Evolutionary conservation across 2,113 vertebrate species (phyloP).

Genomic region (Sebastes schlegelii): DNA sequence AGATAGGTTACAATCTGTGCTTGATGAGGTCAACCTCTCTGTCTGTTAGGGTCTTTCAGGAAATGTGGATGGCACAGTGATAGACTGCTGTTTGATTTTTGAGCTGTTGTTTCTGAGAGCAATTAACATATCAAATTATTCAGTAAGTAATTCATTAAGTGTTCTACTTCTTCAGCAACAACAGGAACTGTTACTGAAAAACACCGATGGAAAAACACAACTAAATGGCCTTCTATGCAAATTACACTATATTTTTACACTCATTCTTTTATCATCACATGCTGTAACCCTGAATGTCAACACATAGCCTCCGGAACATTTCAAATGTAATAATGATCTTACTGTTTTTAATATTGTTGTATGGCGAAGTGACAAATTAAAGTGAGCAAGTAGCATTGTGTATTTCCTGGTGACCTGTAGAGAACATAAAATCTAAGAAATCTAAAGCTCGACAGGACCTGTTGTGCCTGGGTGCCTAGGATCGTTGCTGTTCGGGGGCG

Average conservation of each 20-base stretch:
- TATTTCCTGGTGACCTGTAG: neutral
- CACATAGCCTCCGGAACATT: neutral
- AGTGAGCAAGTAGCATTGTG: neutral
- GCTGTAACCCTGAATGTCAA: neutral
- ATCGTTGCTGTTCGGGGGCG: neutral
- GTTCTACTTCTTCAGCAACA: neutral
- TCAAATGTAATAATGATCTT: neutral
- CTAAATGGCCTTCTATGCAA: neutral
- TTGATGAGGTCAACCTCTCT: slow-evolving; percentile 36
- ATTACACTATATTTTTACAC: neutral
- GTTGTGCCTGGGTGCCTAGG: neutral
- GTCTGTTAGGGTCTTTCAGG: slow-evolving; percentile 14
- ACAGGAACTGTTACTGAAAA: neutral
- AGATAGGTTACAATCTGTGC: slow-evolving; percentile 10
- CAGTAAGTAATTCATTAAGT: neutral
- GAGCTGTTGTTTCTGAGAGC: neutral
- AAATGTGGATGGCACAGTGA: slow-evolving; percentile 10
- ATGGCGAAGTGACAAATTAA: neutral
- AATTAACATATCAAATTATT: neutral
- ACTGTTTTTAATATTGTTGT: neutral
- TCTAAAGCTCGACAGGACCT: neutral
- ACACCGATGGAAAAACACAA: neutral
- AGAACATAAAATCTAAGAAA: neutral
- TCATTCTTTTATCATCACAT: neutral
- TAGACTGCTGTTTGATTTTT: slow-evolving; percentile 11